Base-by-base conservation (phyloP, 2,888 invertebrate species). In the Leistus spinibarbis region DNA sequence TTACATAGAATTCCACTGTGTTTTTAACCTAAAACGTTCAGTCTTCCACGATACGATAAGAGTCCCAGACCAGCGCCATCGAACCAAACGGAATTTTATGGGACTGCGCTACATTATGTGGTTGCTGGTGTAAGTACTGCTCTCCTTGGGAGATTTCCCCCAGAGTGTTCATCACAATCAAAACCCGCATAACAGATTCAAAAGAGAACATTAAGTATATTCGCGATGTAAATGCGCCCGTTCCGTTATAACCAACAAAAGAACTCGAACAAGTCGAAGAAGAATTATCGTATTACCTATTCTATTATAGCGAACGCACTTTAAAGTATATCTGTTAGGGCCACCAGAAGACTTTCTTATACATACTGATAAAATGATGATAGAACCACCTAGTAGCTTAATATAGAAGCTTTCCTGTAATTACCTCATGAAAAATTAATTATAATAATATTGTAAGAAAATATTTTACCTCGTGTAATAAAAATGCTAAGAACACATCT, bases 51-150 rank as follows among this genome's bases (percentile, higher is more conserved):
- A 19, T 57, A 40, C 72, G 64, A 65, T 71, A 72, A 72, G 72
- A 72, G 27, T 23, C 16, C 7, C 40, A 40, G 40, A 7, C 63
- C 27, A 13, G 22, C 17, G 60, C 60, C 64, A 64, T 9, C 64
- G 64, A 64, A 56, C 72, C 72, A 72, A 72, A 66, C 66, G 72
- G 66, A 72, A 72, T 72, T 72, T 72, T 72, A 72, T 66, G 72
- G 16, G 53, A n/a, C 27, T 54, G 65, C 57, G 23, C 23, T 64
- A 71, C 57, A 66, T 72, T 72, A 72, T 72, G 66, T 66, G 65
- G 54, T 53, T 60, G 62, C 27, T 60, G 63, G 63, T 54, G 62
- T 57, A 57, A 16, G 20, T 57, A 20, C 57, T 57, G 20, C 57
- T 57, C n/a, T 62, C 22, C 23, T 23, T 23, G 24, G 60, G 60